Percentiles rank a stretch among this genome's conserved stretches.
Conservation (phyloP, 2,888 invertebrate species). For the Pyralis farinalis region DNA sequence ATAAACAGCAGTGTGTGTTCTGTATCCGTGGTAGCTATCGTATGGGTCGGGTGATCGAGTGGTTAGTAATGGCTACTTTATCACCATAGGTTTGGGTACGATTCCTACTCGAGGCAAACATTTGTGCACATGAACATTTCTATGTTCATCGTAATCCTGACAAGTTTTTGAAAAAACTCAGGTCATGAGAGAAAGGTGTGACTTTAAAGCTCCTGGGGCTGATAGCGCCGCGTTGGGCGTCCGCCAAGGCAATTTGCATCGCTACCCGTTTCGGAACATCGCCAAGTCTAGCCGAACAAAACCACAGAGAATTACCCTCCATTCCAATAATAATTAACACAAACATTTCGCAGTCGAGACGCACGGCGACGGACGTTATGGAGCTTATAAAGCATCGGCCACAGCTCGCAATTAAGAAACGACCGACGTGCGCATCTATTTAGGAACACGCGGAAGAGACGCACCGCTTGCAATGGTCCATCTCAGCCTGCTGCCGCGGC, state of each 20-base stretch:
- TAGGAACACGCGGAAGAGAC: constrained; percentile 75
- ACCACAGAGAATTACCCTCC: constrained; percentile 80
- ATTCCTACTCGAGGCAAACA: too few species aligned
- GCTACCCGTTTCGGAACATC: constrained; percentile 80
- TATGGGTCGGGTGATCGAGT: too few species aligned
- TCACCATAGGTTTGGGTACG: too few species aligned
- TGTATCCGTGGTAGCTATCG: too few species aligned
- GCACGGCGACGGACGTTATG: constrained; percentile 72
- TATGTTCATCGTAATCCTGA: neutral
- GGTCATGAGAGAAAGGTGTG: constrained; percentile 59
- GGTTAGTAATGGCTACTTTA: too few species aligned
- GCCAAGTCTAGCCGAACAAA: constrained; percentile 82
- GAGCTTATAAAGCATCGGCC: constrained; percentile 78
- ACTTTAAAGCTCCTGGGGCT: constrained; percentile 49
- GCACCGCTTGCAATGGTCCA: constrained; percentile 72
- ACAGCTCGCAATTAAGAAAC: constrained; percentile 76
- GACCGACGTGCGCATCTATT: constrained; percentile 73
- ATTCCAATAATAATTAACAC: constrained; percentile 82
- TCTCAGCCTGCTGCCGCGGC: constrained; percentile 53
- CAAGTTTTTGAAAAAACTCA: constrained; percentile 14
- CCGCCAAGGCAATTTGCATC: constrained; percentile 80
- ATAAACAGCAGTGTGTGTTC: too few species aligned
- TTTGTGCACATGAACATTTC: too few species aligned
- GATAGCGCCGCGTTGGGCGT: constrained; percentile 77
- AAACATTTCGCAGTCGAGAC: constrained; percentile 76